These are phyloP conservation scores for Oryzias sinensis DNA, from an alignment of 2,797 vertebrate genomes.

Conservation along the genomic window DNA sequence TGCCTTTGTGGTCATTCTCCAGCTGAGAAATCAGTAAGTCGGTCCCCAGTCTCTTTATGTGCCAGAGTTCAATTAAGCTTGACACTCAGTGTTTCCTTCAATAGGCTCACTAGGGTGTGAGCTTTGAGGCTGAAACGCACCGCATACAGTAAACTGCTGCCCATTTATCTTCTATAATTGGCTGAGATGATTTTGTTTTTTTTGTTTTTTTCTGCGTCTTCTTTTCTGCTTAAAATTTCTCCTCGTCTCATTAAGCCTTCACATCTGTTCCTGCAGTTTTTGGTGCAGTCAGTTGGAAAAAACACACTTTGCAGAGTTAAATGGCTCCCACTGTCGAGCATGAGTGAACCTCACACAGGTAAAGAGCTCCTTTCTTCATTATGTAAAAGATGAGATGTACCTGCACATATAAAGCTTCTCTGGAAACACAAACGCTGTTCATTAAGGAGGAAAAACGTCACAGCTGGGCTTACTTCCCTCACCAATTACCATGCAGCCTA, in stretches of 20 bases:
- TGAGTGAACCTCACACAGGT: conserved; percentile 24
- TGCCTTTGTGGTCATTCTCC: neutral
- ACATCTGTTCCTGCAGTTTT: conserved; percentile 45
- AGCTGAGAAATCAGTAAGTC: neutral
- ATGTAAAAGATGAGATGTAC: neutral
- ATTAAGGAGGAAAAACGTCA: conserved; percentile 44
- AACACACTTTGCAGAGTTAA: conserved; percentile 15
- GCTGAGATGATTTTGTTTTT: conserved; percentile 11
- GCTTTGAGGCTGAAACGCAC: neutral
- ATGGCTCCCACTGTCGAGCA: conserved; percentile 9
- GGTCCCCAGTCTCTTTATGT: neutral
- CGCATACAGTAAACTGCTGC: neutral
- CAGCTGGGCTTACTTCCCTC: conserved; percentile 17
- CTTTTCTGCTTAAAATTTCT: conserved; percentile 16
- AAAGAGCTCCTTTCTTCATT: conserved; percentile 14
- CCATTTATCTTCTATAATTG: neutral
- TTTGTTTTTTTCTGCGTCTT: conserved; percentile 23
- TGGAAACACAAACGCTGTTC: conserved; percentile 40
- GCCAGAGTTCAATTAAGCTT: neutral
- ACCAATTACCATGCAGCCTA: conserved; percentile 25
- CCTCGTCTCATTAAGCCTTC: conserved; percentile 46
- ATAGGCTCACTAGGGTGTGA: neutral
- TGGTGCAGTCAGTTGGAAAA: conserved; percentile 16
- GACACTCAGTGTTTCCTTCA: neutral
- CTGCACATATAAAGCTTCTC: conserved; percentile 9